These are phyloP conservation scores for Anguilla japonica DNA, from an alignment of 2,113 vertebrate genomes.

Conservation along the genomic window DNA sequence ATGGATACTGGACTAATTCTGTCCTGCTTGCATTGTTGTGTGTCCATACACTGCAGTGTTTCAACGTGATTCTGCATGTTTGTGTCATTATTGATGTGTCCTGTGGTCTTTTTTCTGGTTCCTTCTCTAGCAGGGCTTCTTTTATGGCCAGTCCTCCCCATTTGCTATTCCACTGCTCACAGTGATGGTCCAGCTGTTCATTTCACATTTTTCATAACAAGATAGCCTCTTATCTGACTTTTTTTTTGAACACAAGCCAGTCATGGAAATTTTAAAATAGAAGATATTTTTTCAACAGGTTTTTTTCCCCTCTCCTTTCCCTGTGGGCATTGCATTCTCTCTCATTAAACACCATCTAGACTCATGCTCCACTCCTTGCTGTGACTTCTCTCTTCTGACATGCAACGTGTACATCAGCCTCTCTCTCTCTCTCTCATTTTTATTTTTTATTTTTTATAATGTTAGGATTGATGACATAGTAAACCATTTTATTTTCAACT, in stretches of 20 bases:
- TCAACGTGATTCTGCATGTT: background rate
- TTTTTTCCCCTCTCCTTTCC: background rate
- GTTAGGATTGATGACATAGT: background rate
- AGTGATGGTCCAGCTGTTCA: background rate
- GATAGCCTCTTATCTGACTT: background rate
- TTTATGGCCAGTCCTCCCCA: background rate
- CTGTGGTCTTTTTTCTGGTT: background rate
- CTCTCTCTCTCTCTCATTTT: background rate
- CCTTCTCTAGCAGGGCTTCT: background rate
- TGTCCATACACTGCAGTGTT: background rate
- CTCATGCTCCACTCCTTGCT: background rate
- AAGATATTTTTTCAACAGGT: background rate
- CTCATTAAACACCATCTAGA: constrained; percentile 14
- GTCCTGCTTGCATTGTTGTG: background rate
- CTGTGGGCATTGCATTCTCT: background rate
- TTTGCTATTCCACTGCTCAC: background rate
- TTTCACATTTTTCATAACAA: background rate
- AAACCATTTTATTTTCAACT: constrained; percentile 2
- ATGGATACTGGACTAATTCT: background rate
- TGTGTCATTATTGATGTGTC: no score
- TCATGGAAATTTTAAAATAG: background rate
- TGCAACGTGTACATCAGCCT: background rate
- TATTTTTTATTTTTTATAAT: background rate
- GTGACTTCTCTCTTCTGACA: background rate
- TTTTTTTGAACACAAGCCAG: background rate